Conservation (phyloP, 2,113 vertebrate genomes). For the Ictalurus punctatus region DNA sequence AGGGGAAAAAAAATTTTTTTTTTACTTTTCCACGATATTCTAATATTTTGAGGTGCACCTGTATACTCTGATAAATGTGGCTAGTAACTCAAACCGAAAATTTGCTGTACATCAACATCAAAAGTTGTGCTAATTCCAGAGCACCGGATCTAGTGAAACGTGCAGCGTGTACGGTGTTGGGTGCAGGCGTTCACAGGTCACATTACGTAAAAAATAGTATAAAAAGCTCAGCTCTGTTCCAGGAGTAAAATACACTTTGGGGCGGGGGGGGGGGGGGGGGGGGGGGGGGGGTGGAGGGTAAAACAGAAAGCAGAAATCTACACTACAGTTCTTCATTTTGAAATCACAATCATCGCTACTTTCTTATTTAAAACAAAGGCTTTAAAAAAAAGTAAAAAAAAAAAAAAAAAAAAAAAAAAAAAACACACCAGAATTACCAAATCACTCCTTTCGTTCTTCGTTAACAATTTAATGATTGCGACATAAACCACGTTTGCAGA, state of each 20-base stretch:
- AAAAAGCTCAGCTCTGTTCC: background rate
- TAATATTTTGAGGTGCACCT: no score
- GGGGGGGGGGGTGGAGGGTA: background rate
- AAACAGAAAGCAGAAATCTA: background rate
- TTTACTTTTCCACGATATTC: no score
- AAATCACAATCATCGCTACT: background rate
- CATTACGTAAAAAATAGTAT: background rate
- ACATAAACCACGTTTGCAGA: background rate
- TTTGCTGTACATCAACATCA: background rate
- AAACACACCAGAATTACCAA: background rate
- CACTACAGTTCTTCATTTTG: background rate
- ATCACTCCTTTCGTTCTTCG: background rate
- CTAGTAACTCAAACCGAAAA: no score
- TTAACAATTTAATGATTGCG: background rate
- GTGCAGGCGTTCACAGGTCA: background rate
- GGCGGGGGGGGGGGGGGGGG: background rate
- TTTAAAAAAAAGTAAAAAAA: background rate
- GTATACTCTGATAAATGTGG: background rate
- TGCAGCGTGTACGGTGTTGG: background rate
- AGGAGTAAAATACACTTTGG: background rate
- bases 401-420: no score
- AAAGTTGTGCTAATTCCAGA: constrained; percentile 28
- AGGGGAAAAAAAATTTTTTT: no score
- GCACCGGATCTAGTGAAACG: background rate
- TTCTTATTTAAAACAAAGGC: background rate